These are phyloP conservation scores for Calyptommatus sinebrachiatus DNA, from an alignment of 2,113 vertebrate genomes.

Conservation along the genomic window DNA sequence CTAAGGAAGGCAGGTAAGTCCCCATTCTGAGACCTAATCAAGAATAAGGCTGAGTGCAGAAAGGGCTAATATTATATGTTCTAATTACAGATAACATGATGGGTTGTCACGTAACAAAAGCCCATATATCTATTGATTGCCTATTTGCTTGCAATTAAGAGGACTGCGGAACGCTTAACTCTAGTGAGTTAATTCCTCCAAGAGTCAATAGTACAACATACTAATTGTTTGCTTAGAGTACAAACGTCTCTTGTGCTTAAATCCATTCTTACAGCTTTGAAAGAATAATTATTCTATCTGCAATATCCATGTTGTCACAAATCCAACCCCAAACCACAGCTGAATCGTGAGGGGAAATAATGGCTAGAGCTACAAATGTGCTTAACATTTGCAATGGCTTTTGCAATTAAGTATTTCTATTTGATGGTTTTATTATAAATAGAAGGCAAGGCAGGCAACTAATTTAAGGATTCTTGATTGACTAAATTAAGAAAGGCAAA, in stretches of 20 bases:
- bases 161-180: background rate
- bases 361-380: background rate
- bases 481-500: background rate
- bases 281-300: background rate
- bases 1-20: too few relatives aligned
- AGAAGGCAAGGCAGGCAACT: background rate
- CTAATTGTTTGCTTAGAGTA: conserved; percentile 5
- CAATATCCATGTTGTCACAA: background rate
- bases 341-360: background rate
- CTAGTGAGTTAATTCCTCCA: background rate
- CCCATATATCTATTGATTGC: conserved; percentile 5
- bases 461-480: background rate
- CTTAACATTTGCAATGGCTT: background rate
- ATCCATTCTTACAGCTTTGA: background rate
- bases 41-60: too few relatives aligned
- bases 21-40: too few relatives aligned
- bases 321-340: background rate
- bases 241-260: background rate
- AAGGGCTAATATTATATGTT: too few relatives aligned
- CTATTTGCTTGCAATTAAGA: conserved; percentile 13
- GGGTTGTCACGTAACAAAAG: background rate
- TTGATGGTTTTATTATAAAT: conserved; percentile 1
- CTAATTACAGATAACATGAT: background rate
- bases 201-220: conserved; percentile 4
- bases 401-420: background rate